Percentiles rank a stretch among this genome's conserved stretches.
phyloP scores from a whole-genome alignment of 2,113 vertebrate species.

The Chaetodon trifascialis region DNA sequence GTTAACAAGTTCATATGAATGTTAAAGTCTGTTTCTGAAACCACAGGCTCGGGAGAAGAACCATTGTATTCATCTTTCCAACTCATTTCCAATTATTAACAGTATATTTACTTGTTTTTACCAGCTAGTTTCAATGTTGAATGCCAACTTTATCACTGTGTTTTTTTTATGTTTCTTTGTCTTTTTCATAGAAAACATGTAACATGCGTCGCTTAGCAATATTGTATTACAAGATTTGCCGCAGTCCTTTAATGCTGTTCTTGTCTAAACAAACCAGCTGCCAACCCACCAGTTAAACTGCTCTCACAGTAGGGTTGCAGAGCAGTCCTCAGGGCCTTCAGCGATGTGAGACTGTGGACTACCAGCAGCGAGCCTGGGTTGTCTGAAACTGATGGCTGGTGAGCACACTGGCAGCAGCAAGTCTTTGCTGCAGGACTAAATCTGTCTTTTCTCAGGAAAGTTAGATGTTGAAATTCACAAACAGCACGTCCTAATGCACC shows the following conservation, averaged over 20 bases:
- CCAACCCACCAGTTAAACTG: conserved; percentile 44
- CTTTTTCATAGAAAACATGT: neutral
- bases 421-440: neutral
- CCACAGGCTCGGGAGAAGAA: neutral
- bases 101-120: neutral
- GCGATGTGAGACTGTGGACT: conserved; percentile 25
- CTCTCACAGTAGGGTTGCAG: conserved; percentile 49
- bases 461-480: conserved; percentile 15
- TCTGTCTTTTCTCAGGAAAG: conserved; percentile 10
- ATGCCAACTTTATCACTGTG: neutral
- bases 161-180: no score
- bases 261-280: neutral
- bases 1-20: conserved; percentile 2
- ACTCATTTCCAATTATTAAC: neutral
- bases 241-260: neutral
- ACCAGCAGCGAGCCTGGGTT: conserved; percentile 41
- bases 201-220: neutral
- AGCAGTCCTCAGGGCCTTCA: conserved; percentile 37
- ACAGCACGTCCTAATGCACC: conserved; percentile 14
- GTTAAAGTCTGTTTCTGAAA: neutral
- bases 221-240: neutral
- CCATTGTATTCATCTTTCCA: neutral
- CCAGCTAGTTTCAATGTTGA: neutral
- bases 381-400: neutral
- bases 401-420: conserved; percentile 29